Conservation (phyloP, 2,888 invertebrate genomes). For the Apomyelois bistriatella region DNA sequence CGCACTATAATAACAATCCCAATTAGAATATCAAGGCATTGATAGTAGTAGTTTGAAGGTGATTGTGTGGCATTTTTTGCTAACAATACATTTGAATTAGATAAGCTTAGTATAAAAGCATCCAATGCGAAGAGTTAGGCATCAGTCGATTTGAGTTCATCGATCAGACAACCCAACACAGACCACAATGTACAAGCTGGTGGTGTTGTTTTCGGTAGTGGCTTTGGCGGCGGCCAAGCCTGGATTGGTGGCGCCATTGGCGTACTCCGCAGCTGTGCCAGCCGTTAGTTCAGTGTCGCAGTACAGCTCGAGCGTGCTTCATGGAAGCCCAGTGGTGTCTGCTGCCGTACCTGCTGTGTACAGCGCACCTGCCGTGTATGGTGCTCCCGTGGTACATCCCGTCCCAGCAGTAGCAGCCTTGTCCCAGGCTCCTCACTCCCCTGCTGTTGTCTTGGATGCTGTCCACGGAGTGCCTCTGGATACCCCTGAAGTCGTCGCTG, state of each 20-base stretch:
- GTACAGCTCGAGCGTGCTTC: slow-evolving; percentile 45
- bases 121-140: slow-evolving; percentile 36
- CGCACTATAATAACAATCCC: slow-evolving; percentile 24
- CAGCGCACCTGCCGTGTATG: slow-evolving; percentile 41
- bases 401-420: slow-evolving; percentile 30
- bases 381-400: slow-evolving; percentile 46
- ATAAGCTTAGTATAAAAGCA: slow-evolving; percentile 55
- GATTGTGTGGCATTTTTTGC: slow-evolving; percentile 54
- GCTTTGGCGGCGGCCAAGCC: slow-evolving; percentile 80
- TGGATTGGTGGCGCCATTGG: slow-evolving; percentile 42
- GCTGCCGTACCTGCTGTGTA: slow-evolving; percentile 19
- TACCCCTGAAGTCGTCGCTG: slow-evolving; percentile 72
- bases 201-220: slow-evolving; percentile 81
- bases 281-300: slow-evolving; percentile 42
- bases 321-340: slow-evolving; percentile 42
- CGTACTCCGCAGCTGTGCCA: slow-evolving; percentile 44
- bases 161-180: slow-evolving; percentile 59
- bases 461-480: slow-evolving; percentile 69
- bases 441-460: slow-evolving; percentile 66
- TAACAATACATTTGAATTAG: slow-evolving; percentile 24
- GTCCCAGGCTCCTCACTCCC: slow-evolving; percentile 58
- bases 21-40: slow-evolving; percentile 36
- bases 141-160: slow-evolving; percentile 64
- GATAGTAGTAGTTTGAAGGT: slow-evolving; percentile 53
- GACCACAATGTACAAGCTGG: slow-evolving; percentile 77